phyloP scores from a whole-genome alignment of 2,888 invertebrate genomes.

The Lordiphosa fenestrarum region DNA sequence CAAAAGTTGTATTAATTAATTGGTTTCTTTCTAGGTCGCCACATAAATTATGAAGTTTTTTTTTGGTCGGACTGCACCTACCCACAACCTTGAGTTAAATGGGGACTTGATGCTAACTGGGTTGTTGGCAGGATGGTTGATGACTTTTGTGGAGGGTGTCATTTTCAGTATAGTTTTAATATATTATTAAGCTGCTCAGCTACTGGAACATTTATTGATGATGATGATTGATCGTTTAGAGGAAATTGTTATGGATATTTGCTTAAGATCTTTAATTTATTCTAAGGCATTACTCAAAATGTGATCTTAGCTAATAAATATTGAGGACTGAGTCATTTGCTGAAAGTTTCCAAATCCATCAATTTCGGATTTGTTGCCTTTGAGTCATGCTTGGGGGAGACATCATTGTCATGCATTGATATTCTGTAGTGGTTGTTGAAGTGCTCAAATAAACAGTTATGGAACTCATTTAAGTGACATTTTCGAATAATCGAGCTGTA shows the following conservation, averaged over 20 bases:
- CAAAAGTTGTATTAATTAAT: constrained; percentile 63
- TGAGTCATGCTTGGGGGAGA: constrained; percentile 36
- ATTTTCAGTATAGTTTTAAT: constrained; percentile 25
- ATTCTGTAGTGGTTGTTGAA: constrained; percentile 14
- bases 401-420: constrained; percentile 12
- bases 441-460: too few relatives aligned
- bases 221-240: constrained; percentile 16
- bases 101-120: constrained; percentile 26
- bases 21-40: constrained; percentile 44
- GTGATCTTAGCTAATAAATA: background rate
- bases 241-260: constrained; percentile 2
- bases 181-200: constrained; percentile 30
- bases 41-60: constrained; percentile 46
- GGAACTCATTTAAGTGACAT: too few relatives aligned
- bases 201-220: constrained; percentile 32
- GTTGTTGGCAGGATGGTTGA: background rate
- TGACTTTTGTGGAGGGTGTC: constrained; percentile 2
- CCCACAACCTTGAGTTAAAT: constrained; percentile 22
- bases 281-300: background rate
- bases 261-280: background rate
- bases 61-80: constrained; percentile 24
- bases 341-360: constrained; percentile 19
- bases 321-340: constrained; percentile 10
- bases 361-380: constrained; percentile 6
- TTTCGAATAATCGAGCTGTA: too few relatives aligned